Evolutionary conservation across 2,888 invertebrate genomes (phyloP), one percentile per base, ranked within the genome.

Genomic region (Nymphalis c-album): DNA sequence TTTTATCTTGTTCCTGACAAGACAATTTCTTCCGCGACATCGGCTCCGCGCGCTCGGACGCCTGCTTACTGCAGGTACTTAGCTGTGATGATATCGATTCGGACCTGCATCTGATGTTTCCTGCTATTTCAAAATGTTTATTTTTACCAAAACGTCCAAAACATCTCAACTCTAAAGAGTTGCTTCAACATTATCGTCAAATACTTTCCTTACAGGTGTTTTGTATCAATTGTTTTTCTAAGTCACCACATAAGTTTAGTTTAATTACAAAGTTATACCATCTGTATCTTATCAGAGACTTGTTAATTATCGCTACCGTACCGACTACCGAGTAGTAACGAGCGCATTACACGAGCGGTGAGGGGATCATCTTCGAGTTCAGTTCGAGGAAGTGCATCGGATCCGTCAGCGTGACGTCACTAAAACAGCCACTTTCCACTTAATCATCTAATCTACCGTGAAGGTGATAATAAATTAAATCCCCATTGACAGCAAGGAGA

Each of bases 401-500:
- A 57, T n/a, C 55, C 40, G 50, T 45, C 65, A n/a, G 53, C 50
- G 60, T 60, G 35, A 58, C 62, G 59, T 59, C 63, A 60, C 31
- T 51, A 55, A 64, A 57, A 47, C 18, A 53, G 48, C 63, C 60
- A 66, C 63, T 58, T 71, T 58, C 73, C 69, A 68, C 68, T 69
- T 64, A 50, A 62, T 66, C 64, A 68, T 59, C 65, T 67, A 71
- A 64, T 64, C 63, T 60, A 50, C 66, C 50, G 63, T 60, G 69
- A 65, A 71, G 61, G 69, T 71, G 70, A 72, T 72, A 66, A 68
- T 72, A 71, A 64, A 74, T 74, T 72, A 73, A 71, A 71, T 64
- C 71, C 75, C 73, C 76, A 73, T 66, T 78, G 80, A 80, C 81
- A 79, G 75, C 75, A 71, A 77, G 77, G 77, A 78, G 76, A 73